Conservation (phyloP, 1,140 invertebrate genomes). For the Dufourea novaeangliae region DNA sequence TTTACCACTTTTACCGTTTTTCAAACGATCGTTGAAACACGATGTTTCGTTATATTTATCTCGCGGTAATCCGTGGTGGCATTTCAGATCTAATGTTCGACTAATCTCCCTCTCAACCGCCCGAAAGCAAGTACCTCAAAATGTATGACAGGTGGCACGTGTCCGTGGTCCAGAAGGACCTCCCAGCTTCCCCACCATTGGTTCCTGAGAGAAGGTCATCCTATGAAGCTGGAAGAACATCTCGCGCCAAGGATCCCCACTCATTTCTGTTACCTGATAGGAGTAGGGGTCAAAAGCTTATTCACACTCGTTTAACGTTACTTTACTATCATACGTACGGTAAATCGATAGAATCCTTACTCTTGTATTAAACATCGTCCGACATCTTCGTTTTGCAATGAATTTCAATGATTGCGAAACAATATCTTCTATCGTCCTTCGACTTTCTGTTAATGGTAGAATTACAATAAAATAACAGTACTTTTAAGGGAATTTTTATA, state of each 20-base stretch:
- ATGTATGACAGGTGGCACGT: constrained; percentile 73
- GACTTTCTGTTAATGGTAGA: too few species aligned
- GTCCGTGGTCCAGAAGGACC: constrained; percentile 69
- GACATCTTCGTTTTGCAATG: neutral
- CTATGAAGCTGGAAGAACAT: constrained; percentile 54
- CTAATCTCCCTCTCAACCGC: constrained; percentile 64
- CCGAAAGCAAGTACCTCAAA: constrained; percentile 67
- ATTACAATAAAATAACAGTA: too few species aligned
- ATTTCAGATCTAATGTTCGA: constrained; percentile 48
- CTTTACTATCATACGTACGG: constrained; percentile 48
- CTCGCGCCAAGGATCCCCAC: constrained; percentile 55
- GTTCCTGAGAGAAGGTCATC: constrained; percentile 61
- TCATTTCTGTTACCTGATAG: constrained; percentile 44
- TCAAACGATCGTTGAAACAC: neutral
- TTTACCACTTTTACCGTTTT: neutral
- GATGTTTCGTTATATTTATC: neutral
- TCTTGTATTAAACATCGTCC: neutral
- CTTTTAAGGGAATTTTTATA: too few species aligned
- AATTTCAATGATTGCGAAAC: neutral
- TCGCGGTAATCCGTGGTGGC: constrained; percentile 25
- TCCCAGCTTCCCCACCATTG: constrained; percentile 64
- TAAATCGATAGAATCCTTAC: constrained; percentile 43
- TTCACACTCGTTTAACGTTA: constrained; percentile 50
- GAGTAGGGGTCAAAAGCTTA: constrained; percentile 61
- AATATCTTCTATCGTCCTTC: too few species aligned